Percentiles rank a stretch among this genome's conserved stretches.
These are phyloP conservation scores for Dinomys branickii DNA, from an alignment of 2,113 vertebrate species.

Conservation along the genomic window DNA sequence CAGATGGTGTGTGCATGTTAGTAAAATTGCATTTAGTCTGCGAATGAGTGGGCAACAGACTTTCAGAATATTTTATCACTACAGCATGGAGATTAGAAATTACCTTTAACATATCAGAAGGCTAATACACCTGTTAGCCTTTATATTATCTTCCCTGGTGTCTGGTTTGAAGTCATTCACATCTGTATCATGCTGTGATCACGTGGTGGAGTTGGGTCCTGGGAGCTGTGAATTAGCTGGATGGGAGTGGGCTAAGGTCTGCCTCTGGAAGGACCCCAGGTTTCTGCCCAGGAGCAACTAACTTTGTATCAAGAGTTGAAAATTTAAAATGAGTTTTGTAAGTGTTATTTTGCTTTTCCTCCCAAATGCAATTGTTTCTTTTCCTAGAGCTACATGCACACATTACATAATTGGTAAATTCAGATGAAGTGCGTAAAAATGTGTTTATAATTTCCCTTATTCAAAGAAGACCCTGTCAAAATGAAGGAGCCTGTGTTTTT, in stretches of 20 bases:
- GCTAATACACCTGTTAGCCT: not conserved
- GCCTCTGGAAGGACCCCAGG: rapidly evolving
- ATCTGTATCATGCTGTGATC: not conserved
- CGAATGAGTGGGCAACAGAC: not conserved
- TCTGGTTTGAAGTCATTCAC: not conserved
- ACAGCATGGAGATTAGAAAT: not conserved
- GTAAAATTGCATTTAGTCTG: not conserved
- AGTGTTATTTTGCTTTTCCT: not conserved
- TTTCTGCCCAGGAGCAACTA: not conserved
- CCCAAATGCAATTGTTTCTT: not conserved
- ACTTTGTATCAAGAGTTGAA: not conserved
- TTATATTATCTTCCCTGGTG: not conserved
- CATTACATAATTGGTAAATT: not conserved
- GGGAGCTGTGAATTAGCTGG: not conserved
- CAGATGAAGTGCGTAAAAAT: not conserved
- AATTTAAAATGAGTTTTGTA: not conserved
- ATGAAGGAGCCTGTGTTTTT: not conserved
- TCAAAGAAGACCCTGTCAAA: not conserved
- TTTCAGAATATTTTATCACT: not conserved
- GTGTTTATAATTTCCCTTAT: rapidly evolving
- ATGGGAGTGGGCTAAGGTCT: rapidly evolving
- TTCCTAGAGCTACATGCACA: not conserved
- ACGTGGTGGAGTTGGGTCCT: not conserved
- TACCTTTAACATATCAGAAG: not conserved
- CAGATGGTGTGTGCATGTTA: not conserved